phyloP scores from a whole-genome alignment of 2,113 vertebrate species.

The Lasiurus cinereus region DNA sequence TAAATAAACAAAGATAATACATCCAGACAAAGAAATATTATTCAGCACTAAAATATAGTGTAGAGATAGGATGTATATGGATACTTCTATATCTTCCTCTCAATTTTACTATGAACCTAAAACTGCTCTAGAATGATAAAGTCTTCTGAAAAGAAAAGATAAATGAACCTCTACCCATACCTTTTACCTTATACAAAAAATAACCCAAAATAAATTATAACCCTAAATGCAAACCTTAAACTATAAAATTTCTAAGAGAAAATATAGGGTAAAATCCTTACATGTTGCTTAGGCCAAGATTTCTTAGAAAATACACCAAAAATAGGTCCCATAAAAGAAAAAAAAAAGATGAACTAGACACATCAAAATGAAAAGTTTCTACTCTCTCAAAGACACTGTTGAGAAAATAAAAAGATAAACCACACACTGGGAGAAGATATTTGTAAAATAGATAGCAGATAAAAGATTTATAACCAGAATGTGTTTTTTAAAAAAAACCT shows the following conservation, averaged over 20 bases:
- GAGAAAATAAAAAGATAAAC: conserved; percentile 6
- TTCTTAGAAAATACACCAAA: conserved; percentile 37
- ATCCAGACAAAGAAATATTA: background rate
- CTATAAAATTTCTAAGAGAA: background rate
- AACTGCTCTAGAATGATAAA: background rate
- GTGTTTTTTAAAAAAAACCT: background rate
- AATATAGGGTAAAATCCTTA: background rate
- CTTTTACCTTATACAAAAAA: background rate
- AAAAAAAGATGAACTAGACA: background rate
- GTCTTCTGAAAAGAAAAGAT: background rate
- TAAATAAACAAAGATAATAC: background rate
- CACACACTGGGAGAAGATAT: background rate
- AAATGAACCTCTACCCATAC: background rate
- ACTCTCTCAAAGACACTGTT: background rate
- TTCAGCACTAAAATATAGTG: background rate
- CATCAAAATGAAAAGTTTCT: conserved; percentile 49
- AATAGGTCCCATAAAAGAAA: background rate
- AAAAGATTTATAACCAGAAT: background rate
- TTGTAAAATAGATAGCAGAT: background rate
- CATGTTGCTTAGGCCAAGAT: background rate
- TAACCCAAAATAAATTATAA: background rate
- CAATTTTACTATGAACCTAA: conserved; percentile 2
- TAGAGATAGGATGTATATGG: background rate
- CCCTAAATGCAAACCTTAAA: background rate
- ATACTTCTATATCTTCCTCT: background rate